These are phyloP conservation scores for Calcarius lapponicus DNA, from an alignment of 2,797 vertebrate species.

Conservation along the genomic window DNA sequence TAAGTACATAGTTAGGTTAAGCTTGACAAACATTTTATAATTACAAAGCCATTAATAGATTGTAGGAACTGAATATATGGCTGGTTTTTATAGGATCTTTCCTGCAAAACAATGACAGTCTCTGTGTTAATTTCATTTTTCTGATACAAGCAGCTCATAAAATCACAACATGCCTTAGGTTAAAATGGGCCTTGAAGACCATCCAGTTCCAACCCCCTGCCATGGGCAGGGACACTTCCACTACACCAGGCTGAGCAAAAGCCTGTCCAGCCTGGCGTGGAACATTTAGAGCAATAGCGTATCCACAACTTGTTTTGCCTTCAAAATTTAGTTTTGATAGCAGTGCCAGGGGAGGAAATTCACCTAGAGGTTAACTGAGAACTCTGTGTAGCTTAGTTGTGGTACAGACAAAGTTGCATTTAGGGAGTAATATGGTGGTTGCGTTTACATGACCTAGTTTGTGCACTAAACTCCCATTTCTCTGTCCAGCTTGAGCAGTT, in stretches of 20 bases:
- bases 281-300: background rate
- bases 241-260: background rate
- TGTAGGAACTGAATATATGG: background rate
- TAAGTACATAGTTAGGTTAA: background rate
- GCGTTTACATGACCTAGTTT: background rate
- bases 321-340: background rate
- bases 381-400: background rate
- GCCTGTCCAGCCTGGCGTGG: background rate
- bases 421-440: background rate
- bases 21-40: background rate
- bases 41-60: background rate
- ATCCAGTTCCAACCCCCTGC: background rate
- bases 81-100: background rate
- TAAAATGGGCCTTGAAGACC: background rate
- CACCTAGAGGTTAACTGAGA: background rate
- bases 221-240: background rate
- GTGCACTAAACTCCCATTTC: background rate
- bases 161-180: background rate
- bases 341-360: background rate
- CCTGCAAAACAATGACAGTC: background rate
- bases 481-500: background rate
- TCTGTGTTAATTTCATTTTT: background rate
- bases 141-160: background rate
- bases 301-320: background rate
- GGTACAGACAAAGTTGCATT: background rate